phyloP scores from a whole-genome alignment of 2,113 vertebrate species.

The Oncorhynchus nerka region DNA sequence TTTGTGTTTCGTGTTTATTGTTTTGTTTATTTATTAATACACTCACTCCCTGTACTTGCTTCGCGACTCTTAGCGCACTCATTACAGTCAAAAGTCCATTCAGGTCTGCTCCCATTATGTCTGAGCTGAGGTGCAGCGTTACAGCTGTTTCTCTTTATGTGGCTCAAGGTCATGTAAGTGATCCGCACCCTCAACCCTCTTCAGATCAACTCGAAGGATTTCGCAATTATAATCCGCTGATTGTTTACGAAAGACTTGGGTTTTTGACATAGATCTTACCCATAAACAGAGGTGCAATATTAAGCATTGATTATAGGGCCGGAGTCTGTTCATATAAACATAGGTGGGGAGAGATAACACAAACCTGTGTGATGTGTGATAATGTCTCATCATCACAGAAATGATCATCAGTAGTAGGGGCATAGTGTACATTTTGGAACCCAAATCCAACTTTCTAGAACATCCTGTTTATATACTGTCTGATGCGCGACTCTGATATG shows the following conservation, averaged over 20 bases:
- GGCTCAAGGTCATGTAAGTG: not conserved
- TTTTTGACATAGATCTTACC: constrained; percentile 34
- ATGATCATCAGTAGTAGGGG: too few relatives aligned
- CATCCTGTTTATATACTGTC: constrained; percentile 43
- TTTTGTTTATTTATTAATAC: too few relatives aligned
- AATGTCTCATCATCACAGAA: constrained; percentile 8
- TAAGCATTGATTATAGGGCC: not conserved
- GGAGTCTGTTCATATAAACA: constrained; percentile 58
- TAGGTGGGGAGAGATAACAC: not conserved
- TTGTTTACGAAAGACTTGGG: not conserved
- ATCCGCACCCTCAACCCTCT: not conserved
- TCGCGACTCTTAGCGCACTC: too few relatives aligned
- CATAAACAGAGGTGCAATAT: constrained; percentile 5
- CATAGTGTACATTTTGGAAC: constrained; percentile 55
- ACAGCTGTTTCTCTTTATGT: not conserved
- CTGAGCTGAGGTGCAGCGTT: too few relatives aligned
- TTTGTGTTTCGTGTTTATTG: too few relatives aligned
- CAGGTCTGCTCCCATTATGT: too few relatives aligned
- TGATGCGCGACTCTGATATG: constrained; percentile 21
- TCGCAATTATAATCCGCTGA: too few relatives aligned
- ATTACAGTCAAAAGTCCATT: too few relatives aligned
- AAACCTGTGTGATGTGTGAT: not conserved
- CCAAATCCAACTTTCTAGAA: constrained; percentile 51
- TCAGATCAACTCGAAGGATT: too few relatives aligned
- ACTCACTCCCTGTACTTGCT: too few relatives aligned